These are phyloP conservation scores for Antidorcas marsupialis DNA, from an alignment of 2,113 vertebrate genomes.

Conservation along the genomic window DNA sequence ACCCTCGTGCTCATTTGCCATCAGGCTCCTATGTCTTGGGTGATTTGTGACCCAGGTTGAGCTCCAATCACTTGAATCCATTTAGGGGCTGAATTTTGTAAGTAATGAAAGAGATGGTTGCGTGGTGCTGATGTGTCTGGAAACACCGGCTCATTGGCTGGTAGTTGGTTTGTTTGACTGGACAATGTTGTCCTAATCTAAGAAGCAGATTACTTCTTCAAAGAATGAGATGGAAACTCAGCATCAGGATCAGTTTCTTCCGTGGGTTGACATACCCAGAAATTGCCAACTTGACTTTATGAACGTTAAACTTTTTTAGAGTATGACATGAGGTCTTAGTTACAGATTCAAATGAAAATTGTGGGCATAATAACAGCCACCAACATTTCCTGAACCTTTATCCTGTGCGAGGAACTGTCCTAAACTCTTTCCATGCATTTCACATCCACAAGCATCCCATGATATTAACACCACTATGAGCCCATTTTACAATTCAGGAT, in stretches of 20 bases:
- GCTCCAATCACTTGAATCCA: neutral
- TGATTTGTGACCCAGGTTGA: neutral
- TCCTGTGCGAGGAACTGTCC: neutral
- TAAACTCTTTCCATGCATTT: neutral
- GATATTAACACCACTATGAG: accelerated
- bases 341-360: neutral
- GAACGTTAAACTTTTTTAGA: neutral
- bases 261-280: neutral
- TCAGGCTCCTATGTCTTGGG: neutral
- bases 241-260: neutral
- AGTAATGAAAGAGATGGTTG: neutral
- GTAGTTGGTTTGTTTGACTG: neutral
- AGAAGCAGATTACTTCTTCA: neutral
- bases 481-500: neutral
- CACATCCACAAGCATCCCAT: neutral
- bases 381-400: neutral
- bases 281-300: neutral
- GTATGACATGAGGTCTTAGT: neutral
- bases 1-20: accelerated
- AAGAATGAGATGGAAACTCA: neutral
- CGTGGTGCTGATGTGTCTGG: neutral
- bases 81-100: neutral
- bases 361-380: too few relatives aligned
- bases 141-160: neutral
- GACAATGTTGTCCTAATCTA: neutral